These are phyloP conservation scores for Sebastes glaucus DNA, from an alignment of 2,797 vertebrate genomes.

Conservation along the genomic window DNA sequence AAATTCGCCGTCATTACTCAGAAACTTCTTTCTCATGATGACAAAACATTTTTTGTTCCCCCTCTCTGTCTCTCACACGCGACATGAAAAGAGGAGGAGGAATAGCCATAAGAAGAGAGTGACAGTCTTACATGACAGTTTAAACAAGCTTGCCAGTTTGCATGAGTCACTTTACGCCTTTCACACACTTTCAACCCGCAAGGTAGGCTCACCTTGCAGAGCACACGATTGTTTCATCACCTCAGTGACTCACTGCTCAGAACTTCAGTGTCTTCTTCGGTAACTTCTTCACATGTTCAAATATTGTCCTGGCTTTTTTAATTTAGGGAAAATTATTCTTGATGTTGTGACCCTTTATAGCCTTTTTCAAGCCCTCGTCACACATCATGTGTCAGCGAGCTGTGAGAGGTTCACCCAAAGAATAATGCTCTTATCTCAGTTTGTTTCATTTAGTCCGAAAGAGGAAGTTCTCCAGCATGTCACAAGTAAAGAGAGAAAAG, in stretches of 20 bases:
- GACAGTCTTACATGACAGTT: not conserved
- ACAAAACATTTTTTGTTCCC: not conserved
- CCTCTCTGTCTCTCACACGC: not conserved
- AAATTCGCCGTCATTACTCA: not conserved
- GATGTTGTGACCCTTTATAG: not conserved
- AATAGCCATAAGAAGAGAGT: not conserved
- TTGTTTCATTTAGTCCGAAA: not conserved
- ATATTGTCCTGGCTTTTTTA: not conserved
- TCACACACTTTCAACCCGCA: conserved; percentile 61
- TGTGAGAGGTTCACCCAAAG: not conserved
- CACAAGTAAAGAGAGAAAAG: not conserved
- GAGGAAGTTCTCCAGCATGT: not conserved
- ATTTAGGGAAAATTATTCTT: not conserved
- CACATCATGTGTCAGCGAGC: not conserved
- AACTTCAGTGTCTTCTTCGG: not conserved
- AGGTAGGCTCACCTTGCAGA: conserved; percentile 14
- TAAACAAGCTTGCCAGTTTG: conserved; percentile 5
- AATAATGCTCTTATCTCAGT: not conserved
- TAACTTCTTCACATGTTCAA: not conserved
- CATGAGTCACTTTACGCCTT: conserved; percentile 70
- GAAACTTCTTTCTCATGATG: conserved; percentile 48
- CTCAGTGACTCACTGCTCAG: conserved; percentile 58
- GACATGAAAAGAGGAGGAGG: not conserved
- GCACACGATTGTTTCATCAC: conserved; percentile 59
- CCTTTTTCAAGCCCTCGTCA: no score